phyloP scores from a whole-genome alignment of 92 coral and sea anemone species.

The Porites rus region DNA sequence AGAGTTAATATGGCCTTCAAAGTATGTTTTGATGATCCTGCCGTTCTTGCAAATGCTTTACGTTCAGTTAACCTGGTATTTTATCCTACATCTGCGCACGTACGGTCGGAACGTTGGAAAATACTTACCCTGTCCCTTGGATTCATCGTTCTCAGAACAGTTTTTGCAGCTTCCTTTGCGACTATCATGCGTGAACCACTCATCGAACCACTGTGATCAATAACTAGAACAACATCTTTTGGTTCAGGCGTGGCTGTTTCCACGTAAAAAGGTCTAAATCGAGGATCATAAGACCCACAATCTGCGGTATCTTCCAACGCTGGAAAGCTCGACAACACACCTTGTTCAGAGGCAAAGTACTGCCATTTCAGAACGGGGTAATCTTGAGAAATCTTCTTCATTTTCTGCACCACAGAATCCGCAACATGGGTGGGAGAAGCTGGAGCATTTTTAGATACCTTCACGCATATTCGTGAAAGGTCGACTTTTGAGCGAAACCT shows the following conservation, averaged over 20 bases:
- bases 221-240: constrained; percentile 72
- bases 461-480: constrained; percentile 37
- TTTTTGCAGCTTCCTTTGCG: constrained; percentile 68
- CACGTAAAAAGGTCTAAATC: constrained; percentile 67
- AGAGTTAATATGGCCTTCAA: too few species aligned
- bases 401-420: constrained; percentile 31
- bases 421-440: constrained; percentile 35
- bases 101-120: too few species aligned
- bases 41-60: too few species aligned
- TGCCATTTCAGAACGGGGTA: constrained; percentile 60
- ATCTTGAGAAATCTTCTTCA: constrained; percentile 25
- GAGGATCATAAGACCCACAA: constrained; percentile 61
- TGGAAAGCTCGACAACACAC: constrained; percentile 49
- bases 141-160: constrained; percentile 64
- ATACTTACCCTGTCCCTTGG: constrained; percentile 71
- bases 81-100: too few species aligned
- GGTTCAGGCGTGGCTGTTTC: constrained; percentile 70
- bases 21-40: too few species aligned
- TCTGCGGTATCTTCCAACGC: constrained; percentile 31
- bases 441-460: constrained; percentile 32
- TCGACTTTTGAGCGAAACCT: constrained; percentile 64
- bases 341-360: constrained; percentile 75
- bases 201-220: constrained; percentile 80
- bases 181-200: background rate
- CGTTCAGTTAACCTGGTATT: too few species aligned